A percentile compares a stretch with the other conserved stretches of the same genome.
Evolutionary conservation across 2,797 vertebrate genomes (phyloP).

Genomic region (Megalops cyprinoides): DNA sequence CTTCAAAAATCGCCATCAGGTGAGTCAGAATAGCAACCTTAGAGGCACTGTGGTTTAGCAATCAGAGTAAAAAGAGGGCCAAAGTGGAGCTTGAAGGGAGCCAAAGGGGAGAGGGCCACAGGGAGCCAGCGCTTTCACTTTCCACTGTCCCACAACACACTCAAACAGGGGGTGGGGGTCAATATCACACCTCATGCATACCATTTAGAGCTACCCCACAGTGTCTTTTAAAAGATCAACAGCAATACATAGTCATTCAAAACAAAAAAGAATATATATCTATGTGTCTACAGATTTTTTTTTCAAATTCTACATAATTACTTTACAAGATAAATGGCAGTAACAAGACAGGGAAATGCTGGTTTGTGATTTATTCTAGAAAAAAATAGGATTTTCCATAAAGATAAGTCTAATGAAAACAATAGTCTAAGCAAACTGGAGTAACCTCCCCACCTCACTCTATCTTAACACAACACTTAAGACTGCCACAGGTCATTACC

Average conservation of each 20-base stretch:
- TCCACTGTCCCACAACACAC: neutral
- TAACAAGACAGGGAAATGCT: conserved; percentile 37
- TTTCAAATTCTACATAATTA: conserved; percentile 41
- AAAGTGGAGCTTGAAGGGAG: conserved; percentile 16
- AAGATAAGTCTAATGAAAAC: conserved; percentile 1
- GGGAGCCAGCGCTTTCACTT: conserved; percentile 27
- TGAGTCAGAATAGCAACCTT: conserved; percentile 33
- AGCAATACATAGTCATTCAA: conserved; percentile 40
- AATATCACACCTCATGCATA: conserved; percentile 27
- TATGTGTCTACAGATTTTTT: conserved; percentile 47
- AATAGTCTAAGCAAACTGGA: neutral
- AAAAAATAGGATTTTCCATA: neutral
- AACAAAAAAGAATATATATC: conserved; percentile 52
- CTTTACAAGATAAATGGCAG: conserved; percentile 45
- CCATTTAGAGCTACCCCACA: conserved; percentile 38
- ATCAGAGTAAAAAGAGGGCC: conserved; percentile 19
- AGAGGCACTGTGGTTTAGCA: conserved; percentile 48
- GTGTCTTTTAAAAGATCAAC: conserved; percentile 34
- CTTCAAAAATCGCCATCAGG: conserved; percentile 33
- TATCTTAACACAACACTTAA: neutral
- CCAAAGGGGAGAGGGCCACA: conserved; percentile 19
- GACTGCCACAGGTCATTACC: neutral
- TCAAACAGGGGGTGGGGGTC: too few relatives aligned
- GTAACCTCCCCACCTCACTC: neutral
- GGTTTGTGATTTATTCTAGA: conserved; percentile 35